These are phyloP conservation scores for Cyclopterus lumpus DNA, from an alignment of 2,797 vertebrate species.

Conservation along the genomic window DNA sequence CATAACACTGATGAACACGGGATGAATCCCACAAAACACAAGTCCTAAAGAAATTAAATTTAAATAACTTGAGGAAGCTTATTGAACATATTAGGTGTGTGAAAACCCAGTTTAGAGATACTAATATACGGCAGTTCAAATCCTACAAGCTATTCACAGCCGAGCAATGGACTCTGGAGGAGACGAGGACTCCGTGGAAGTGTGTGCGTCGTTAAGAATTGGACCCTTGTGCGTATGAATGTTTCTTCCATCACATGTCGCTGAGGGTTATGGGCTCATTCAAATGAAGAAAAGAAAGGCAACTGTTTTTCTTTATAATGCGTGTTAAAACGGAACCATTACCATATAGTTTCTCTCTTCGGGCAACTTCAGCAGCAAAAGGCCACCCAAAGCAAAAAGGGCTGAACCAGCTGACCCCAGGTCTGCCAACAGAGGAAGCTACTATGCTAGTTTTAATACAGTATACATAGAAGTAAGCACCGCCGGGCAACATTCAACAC, in stretches of 20 bases:
- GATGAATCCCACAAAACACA: background rate
- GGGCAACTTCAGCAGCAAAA: background rate
- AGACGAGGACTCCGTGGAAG: background rate
- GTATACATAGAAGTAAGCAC: slow-evolving; percentile 51
- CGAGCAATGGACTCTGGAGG: background rate
- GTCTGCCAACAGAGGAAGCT: slow-evolving; percentile 46
- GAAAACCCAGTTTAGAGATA: background rate
- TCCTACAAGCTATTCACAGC: slow-evolving; percentile 1
- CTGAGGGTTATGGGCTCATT: background rate
- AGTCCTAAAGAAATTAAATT: background rate
- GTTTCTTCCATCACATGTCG: background rate
- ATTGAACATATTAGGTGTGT: background rate
- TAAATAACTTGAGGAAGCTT: background rate
- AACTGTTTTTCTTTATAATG: background rate
- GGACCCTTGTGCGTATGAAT: background rate
- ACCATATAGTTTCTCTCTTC: background rate
- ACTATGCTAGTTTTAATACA: slow-evolving; percentile 55
- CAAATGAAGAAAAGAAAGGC: background rate
- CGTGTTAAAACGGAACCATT: background rate
- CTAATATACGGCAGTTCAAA: background rate
- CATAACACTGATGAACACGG: slow-evolving; percentile 25
- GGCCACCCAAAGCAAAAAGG: background rate
- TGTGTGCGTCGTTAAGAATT: background rate
- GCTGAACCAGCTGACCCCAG: slow-evolving; percentile 26
- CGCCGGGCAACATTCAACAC: slow-evolving; percentile 55